phyloP scores from a whole-genome alignment of 2,797 vertebrate species.

The Megaceryle alcyon region DNA sequence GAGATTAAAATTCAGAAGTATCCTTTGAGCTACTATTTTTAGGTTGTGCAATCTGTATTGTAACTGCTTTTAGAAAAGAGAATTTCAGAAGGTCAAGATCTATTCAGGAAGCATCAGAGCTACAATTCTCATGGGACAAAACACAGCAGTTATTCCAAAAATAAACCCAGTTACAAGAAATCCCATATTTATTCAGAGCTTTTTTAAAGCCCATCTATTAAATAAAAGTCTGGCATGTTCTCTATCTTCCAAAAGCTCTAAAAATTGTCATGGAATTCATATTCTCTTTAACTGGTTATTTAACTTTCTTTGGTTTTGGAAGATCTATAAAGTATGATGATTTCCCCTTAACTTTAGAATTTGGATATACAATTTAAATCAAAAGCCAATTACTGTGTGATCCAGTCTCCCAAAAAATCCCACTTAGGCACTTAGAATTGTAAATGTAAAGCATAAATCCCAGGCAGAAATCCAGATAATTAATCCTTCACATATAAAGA shows the following conservation, averaged over 20 bases:
- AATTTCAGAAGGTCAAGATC: conserved; percentile 15
- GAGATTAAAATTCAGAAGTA: conserved; percentile 16
- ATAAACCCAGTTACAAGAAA: conserved; percentile 10
- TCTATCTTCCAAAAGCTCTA: background rate
- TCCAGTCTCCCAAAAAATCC: background rate
- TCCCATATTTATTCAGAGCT: background rate
- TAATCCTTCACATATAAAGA: background rate
- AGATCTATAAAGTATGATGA: background rate
- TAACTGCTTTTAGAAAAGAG: conserved; percentile 23
- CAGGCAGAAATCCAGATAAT: background rate
- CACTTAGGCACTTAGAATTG: background rate
- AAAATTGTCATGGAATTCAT: background rate
- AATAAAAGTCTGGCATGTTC: background rate
- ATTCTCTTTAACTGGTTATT: background rate
- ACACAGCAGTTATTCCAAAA: conserved; percentile 22
- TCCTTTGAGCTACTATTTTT: conserved; percentile 35
- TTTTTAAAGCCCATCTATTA: background rate
- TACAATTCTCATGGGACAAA: background rate
- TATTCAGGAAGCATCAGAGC: conserved; percentile 9
- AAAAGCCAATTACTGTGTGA: background rate
- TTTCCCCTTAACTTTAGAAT: background rate
- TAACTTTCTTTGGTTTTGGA: background rate
- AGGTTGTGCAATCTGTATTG: background rate
- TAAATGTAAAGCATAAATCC: background rate
- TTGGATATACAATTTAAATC: background rate